These are phyloP conservation scores for Platycnemis pennipes DNA, from an alignment of 2,888 invertebrate species.

Conservation along the genomic window DNA sequence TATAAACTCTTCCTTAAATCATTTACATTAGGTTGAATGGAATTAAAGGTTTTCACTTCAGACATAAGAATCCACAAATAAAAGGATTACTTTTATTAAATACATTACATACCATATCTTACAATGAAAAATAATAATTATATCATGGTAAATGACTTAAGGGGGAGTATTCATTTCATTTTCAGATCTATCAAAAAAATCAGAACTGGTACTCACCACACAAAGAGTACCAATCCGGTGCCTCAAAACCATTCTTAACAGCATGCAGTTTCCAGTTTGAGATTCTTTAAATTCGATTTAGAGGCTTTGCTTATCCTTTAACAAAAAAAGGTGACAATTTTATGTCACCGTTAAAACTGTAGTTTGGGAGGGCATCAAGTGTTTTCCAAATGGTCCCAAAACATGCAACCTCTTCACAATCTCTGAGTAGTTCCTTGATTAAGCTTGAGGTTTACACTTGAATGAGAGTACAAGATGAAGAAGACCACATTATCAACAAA, in stretches of 20 bases:
- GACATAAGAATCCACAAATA: not conserved
- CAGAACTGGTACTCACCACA: not conserved
- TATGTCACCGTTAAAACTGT: not conserved
- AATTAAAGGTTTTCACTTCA: not conserved
- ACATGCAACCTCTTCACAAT: not conserved
- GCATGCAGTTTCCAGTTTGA: not conserved
- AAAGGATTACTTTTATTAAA: conserved; percentile 49
- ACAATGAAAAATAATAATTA: conserved; percentile 46
- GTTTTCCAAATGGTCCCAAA: not conserved
- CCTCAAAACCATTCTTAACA: not conserved
- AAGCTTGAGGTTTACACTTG: not conserved
- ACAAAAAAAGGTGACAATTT: not conserved
- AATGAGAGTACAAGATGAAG: not conserved
- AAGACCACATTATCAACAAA: not conserved
- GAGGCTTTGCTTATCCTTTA: not conserved
- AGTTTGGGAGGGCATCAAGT: not conserved
- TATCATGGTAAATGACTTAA: conserved; percentile 47
- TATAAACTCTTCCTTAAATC: no score
- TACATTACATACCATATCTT: conserved; percentile 59
- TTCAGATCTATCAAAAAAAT: conserved; percentile 45
- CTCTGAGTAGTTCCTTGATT: not conserved
- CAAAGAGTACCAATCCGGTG: conserved; percentile 12
- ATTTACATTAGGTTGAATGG: not conserved
- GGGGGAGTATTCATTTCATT: conserved; percentile 41
- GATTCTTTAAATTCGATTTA: conserved; percentile 31